Percentiles rank a stretch among this genome's conserved stretches.
phyloP scores from a whole-genome alignment of 2,888 invertebrate genomes.

The Drosophila affinis region DNA sequence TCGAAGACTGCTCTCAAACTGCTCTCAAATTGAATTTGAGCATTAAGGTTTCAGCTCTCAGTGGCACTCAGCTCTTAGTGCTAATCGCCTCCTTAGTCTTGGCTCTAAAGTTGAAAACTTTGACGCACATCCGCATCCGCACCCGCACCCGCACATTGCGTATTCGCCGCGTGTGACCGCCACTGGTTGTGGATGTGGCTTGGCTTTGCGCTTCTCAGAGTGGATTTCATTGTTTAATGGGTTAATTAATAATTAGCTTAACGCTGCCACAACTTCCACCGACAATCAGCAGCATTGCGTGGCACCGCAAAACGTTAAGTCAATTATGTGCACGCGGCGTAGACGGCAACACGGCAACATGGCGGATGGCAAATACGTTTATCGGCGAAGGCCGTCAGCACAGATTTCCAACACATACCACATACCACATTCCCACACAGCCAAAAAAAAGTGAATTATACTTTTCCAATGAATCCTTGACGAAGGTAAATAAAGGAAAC shows the following conservation, averaged over 20 bases:
- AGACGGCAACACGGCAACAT: constrained; percentile 59
- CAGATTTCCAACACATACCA: constrained; percentile 31
- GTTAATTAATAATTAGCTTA: constrained; percentile 68
- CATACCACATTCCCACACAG: neutral
- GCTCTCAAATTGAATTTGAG: constrained; percentile 33
- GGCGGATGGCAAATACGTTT: constrained; percentile 31
- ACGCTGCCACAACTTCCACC: constrained; percentile 43
- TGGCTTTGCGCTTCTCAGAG: constrained; percentile 34
- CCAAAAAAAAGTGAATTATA: neutral
- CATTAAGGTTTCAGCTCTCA: constrained; percentile 18
- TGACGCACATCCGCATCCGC: neutral
- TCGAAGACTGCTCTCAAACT: constrained; percentile 17
- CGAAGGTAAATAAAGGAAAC: neutral
- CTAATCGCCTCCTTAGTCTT: constrained; percentile 29
- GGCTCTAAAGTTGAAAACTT: constrained; percentile 8
- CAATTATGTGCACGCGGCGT: constrained; percentile 67
- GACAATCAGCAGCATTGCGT: constrained; percentile 41
- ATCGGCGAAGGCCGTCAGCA: constrained; percentile 22
- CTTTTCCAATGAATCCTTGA: neutral
- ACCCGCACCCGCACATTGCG: constrained; percentile 29
- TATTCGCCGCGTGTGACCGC: constrained; percentile 53
- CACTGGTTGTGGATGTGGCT: constrained; percentile 13
- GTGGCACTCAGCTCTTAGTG: constrained; percentile 23
- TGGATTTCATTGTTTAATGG: constrained; percentile 58
- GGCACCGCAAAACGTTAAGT: constrained; percentile 47